Evolutionary conservation across 1,140 invertebrate genomes (phyloP).

Genomic region (Trachymyrmex cornetzi): DNA sequence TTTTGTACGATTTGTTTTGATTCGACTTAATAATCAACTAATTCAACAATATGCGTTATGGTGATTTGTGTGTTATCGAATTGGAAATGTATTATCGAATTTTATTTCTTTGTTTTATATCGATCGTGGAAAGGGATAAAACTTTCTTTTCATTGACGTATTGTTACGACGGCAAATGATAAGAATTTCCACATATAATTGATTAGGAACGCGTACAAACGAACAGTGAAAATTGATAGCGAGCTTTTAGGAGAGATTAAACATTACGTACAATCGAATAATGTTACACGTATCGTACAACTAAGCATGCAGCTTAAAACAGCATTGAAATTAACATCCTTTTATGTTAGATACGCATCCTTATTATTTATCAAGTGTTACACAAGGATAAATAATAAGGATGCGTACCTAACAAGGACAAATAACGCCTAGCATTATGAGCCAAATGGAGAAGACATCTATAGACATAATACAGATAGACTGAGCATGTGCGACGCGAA

Average conservation of each 20-base stretch:
- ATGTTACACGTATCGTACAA: slow-evolving; percentile 18
- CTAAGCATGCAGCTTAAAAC: background rate
- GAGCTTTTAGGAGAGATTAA: background rate
- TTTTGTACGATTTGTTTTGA: slow-evolving; percentile 6
- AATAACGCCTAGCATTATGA: no score
- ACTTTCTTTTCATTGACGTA: background rate
- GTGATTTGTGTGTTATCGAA: slow-evolving; percentile 16
- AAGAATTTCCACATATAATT: slow-evolving; percentile 7
- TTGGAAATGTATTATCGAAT: slow-evolving; percentile 14
- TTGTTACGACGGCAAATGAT: background rate
- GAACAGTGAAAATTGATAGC: background rate
- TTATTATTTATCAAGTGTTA: no score
- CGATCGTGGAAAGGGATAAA: background rate
- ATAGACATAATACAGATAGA: no score
- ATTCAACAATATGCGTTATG: background rate
- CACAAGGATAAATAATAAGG: no score
- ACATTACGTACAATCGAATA: slow-evolving; percentile 40
- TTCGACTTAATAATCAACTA: slow-evolving; percentile 22
- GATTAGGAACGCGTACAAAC: background rate
- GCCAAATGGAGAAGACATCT: no score
- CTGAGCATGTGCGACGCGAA: no score
- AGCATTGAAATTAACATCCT: background rate
- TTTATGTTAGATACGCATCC: background rate
- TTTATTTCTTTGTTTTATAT: background rate
- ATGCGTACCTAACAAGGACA: no score